Conservation (phyloP, 2,797 vertebrate genomes). For the Australoheros facetus region DNA sequence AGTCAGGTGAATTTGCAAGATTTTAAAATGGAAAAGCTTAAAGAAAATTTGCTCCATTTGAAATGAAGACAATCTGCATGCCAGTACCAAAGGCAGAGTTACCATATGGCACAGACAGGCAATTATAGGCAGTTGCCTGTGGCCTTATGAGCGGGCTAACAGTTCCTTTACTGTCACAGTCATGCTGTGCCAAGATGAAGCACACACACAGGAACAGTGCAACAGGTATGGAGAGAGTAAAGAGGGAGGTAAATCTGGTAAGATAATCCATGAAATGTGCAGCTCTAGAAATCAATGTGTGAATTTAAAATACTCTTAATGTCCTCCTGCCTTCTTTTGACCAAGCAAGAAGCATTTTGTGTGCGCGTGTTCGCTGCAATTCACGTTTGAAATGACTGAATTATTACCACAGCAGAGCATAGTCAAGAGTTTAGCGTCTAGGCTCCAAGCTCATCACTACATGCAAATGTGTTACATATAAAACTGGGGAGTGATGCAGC, state of each 20-base stretch:
- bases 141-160: conserved; percentile 29
- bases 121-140: conserved; percentile 50
- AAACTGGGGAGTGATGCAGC: no score
- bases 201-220: not conserved
- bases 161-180: conserved; percentile 34
- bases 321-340: not conserved
- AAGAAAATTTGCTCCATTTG: conserved; percentile 24
- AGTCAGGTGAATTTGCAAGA: conserved; percentile 21
- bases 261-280: not conserved
- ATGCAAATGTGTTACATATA: no score
- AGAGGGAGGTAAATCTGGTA: not conserved
- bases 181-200: not conserved
- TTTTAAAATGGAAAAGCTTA: conserved; percentile 34
- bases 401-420: no score
- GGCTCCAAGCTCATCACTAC: no score
- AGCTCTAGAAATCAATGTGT: not conserved
- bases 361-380: not conserved
- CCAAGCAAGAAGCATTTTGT: not conserved
- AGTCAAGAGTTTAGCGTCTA: no score
- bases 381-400: no score
- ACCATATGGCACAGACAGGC: conserved; percentile 49
- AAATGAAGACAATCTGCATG: conserved; percentile 23
- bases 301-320: not conserved
- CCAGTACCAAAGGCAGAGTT: conserved; percentile 14
- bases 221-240: conserved; percentile 12